Evolutionary conservation across 2,113 vertebrate species (phyloP), one percentile per base, ranked within the genome.

Genomic region (Thinocorus orbignyianus): DNA sequence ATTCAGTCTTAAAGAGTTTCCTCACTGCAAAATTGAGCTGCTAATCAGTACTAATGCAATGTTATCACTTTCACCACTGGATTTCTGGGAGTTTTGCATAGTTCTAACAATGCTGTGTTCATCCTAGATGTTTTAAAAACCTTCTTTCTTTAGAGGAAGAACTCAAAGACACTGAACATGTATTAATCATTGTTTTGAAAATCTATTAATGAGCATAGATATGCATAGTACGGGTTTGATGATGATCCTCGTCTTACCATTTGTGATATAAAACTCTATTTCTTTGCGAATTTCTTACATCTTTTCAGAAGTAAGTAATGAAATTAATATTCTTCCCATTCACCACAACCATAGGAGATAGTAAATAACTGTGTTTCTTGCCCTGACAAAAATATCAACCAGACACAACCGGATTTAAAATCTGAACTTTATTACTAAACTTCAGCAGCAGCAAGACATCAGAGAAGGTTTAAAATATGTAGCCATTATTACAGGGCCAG

Each of bases 21-120:
- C 25, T 93, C 90, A 86, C 69, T 91, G 39, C 51, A 92, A 88
- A 84, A 91, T 73, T 92, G 82, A 92, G 22, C 49, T 94, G 80
- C 46, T 78, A 70, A 55, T 78, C 22, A 71, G 13, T n/a, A 58
- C 62, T 88, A 93, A 60, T 64, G 17, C 3, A 46, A 73, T 81
- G 30, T 62, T 85, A 77, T 12, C 15, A 17, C 33, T 84, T 57
- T 83, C n/a, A 78, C 5, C 28, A 46, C 17, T 83, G 37, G n/a
- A 23, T 90, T 92, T 65, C 46, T 86, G 33, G 25, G 37, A 78
- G 49, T 81, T 13, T 52, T 57, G 13, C 20, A 2, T 55, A 42
- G 10, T 54, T 93, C n/a, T 48, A 73, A 65, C 65, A 49, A 24
- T 31, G 12, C 2, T 69, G 13, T n/a, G 10, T 58, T 72, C 14